Conservation (phyloP, 2,113 vertebrate species). For the Apteryx mantelli region DNA sequence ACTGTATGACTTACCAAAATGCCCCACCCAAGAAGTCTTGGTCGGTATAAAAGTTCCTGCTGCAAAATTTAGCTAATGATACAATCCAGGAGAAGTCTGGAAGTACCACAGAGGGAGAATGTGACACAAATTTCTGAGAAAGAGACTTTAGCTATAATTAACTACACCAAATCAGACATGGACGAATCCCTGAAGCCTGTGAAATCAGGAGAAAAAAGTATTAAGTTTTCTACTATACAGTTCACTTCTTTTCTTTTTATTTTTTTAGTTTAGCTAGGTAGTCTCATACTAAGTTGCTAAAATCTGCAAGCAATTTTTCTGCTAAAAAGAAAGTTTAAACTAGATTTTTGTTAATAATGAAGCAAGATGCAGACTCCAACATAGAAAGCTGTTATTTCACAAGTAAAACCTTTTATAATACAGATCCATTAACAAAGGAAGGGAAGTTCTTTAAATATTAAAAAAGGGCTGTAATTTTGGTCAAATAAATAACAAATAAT, state of each 20-base stretch:
- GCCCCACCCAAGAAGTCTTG: constrained; percentile 50
- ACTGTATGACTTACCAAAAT: constrained; percentile 22
- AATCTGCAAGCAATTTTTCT: not conserved
- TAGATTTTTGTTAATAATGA: not conserved
- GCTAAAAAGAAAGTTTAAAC: not conserved
- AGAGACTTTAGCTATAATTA: constrained; percentile 20
- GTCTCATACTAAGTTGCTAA: not conserved
- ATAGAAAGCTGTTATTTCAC: not conserved
- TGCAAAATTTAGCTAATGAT: constrained; percentile 77
- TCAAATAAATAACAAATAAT: not conserved
- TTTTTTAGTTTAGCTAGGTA: not conserved
- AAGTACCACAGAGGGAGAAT: constrained; percentile 4
- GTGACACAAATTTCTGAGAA: constrained; percentile 34
- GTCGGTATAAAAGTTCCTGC: constrained; percentile 69
- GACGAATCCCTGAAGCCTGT: not conserved
- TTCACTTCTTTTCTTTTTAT: not conserved
- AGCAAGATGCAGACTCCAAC: not conserved
- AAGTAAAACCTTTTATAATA: not conserved
- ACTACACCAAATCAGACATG: not conserved
- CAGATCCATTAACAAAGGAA: not conserved
- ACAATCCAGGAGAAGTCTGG: constrained; percentile 35
- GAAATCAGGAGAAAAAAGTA: not conserved
- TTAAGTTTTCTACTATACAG: not conserved
- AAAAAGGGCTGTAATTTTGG: not conserved
- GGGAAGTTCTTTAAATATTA: not conserved